These are phyloP conservation scores for Amphipyra berbera DNA, from an alignment of 2,888 invertebrate species.

Conservation along the genomic window DNA sequence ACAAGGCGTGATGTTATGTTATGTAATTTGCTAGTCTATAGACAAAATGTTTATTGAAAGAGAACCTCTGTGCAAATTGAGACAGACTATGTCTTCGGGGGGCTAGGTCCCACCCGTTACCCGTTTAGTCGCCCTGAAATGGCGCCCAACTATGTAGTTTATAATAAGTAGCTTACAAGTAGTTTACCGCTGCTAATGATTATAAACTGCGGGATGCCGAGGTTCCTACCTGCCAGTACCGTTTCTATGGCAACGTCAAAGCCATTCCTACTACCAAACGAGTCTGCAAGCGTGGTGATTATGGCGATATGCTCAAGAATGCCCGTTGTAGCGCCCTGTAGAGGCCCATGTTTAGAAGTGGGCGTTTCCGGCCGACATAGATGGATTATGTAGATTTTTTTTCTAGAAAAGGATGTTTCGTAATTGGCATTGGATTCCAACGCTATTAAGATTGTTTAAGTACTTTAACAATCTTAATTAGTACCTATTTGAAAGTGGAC, in stretches of 20 bases:
- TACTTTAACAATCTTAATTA: too few species aligned
- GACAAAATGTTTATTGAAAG: too few species aligned
- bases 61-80: too few species aligned
- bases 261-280: constrained; percentile 6
- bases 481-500: neutral
- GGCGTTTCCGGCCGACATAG: constrained; percentile 4
- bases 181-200: constrained; percentile 29
- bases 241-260: constrained; percentile 30
- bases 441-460: neutral
- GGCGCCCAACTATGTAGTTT: constrained; percentile 31
- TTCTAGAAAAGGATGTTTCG: neutral
- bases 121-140: constrained; percentile 5
- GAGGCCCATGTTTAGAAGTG: constrained; percentile 20
- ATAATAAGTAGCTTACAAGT: constrained; percentile 28
- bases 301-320: constrained; percentile 22
- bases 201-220: constrained; percentile 23
- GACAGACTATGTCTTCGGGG: too few species aligned
- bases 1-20: too few species aligned
- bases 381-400: constrained; percentile 9
- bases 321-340: neutral
- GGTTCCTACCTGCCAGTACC: constrained; percentile 22
- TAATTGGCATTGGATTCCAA: constrained; percentile 12
- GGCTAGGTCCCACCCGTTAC: neutral
- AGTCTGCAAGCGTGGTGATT: constrained; percentile 1
- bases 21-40: too few species aligned